These are phyloP conservation scores for Heteronetta atricapilla DNA, from an alignment of 2,113 vertebrate species.

Conservation along the genomic window DNA sequence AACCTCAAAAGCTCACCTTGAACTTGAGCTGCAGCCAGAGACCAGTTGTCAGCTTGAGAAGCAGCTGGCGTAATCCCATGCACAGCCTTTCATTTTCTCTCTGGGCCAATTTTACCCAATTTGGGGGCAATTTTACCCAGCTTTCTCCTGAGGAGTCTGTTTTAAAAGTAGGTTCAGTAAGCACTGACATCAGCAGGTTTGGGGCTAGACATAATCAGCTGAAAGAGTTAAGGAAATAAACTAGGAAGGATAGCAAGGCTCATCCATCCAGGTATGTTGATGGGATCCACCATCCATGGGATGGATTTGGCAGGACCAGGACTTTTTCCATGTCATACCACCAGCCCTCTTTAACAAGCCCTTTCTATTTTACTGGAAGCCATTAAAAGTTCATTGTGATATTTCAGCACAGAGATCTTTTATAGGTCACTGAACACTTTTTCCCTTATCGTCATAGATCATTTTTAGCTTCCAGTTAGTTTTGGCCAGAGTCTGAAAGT, in stretches of 20 bases:
- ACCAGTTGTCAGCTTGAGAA: not conserved
- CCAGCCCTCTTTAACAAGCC: not conserved
- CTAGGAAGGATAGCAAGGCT: not conserved
- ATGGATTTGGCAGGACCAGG: not conserved
- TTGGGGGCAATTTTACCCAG: not conserved
- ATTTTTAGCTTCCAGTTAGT: conserved; percentile 6
- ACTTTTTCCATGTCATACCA: not conserved
- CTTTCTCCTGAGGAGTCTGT: not conserved
- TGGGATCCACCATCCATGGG: not conserved
- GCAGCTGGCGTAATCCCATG: not conserved
- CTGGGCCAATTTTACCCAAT: not conserved
- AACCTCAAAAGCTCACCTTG: not conserved
- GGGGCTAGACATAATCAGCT: no score
- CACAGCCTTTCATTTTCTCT: not conserved
- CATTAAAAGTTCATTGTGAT: not conserved
- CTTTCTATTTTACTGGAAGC: not conserved
- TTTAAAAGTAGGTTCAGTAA: not conserved
- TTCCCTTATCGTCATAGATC: not conserved
- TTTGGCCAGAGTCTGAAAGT: not conserved
- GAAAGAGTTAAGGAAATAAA: not conserved
- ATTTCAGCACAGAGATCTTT: not conserved
- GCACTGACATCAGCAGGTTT: not conserved
- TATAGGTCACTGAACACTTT: not conserved
- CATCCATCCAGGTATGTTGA: not conserved
- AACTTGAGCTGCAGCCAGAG: not conserved